Base-by-base conservation (phyloP, 2,113 vertebrate genomes). In the Carassius auratus region DNA sequence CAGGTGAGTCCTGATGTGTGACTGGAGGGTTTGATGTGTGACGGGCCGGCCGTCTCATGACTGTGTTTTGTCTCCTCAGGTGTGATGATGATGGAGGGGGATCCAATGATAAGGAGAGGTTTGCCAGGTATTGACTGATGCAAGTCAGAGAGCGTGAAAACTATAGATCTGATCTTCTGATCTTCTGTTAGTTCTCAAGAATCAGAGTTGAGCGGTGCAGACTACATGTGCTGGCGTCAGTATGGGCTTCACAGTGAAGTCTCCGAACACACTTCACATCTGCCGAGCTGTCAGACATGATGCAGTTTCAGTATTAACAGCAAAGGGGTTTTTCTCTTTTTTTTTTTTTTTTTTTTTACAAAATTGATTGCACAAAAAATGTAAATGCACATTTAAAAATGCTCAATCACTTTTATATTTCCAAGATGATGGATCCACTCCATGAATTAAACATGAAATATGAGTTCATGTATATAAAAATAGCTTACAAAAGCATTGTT, bases 101-200 rank as follows among this genome's bases (percentile, higher is more conserved):
- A 80, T 94, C 95, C 4, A 96, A 94, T 1, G 98, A 99, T 48
- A 99, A 99, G 78, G 98, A 99, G 86, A 94, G 97, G 3, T 99
- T 99, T 94, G 97, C 98, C 89, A 98, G 98, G 98, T 99, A 96
- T 91, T 71, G 19, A 6, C 6, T 36, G 8, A 12, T 50, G 48
- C 7, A 42, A 42, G 8, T 42, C 42, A 42, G 42, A 42, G 6
- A 0, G 7, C 42, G 8, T 42, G 8, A 10, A 45, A 45, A 45
- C 10, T 42, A 23, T 1, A 48, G 23, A 23, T 23, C 48, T 23
- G 10, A 48, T 23, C 19, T n/a, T 38, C 42, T 48, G 21, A 48
- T 23, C 19, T 21, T 38, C 42, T 0, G 17, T 21, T 0, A 17
- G 13, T 66, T 66, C 26, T 66, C 64, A 66, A 26, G 64, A 15